Evolutionary conservation across 2,888 invertebrate species (phyloP).

Genomic region (Synergus umbraculus): DNA sequence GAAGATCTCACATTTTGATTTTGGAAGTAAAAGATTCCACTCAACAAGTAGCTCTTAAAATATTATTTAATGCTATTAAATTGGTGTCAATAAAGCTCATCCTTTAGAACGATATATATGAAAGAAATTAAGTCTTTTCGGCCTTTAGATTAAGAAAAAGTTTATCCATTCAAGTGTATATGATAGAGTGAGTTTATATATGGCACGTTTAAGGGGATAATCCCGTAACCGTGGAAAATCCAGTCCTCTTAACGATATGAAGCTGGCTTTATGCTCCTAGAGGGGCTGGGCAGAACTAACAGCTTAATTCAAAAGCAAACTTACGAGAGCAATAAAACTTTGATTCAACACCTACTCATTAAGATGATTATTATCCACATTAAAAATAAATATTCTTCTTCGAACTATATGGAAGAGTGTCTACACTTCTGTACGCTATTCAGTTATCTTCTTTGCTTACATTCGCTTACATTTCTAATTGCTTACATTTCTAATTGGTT

Average conservation of each 20-base stretch:
- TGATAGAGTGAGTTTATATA: neutral
- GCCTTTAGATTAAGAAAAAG: neutral
- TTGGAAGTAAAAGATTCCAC: neutral
- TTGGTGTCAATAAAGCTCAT: neutral
- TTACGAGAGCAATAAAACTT: neutral
- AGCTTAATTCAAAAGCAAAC: conserved; percentile 12
- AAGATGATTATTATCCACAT: conserved; percentile 4
- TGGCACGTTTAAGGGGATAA: conserved; percentile 21
- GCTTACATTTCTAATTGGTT: neutral
- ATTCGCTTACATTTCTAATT: neutral
- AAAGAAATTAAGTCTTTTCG: neutral
- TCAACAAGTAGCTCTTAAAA: neutral
- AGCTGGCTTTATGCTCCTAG: conserved; percentile 27
- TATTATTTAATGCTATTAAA: neutral
- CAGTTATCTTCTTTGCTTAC: neutral
- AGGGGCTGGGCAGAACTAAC: neutral
- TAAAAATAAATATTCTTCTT: neutral
- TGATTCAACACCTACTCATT: conserved; percentile 5
- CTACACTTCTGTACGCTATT: neutral
- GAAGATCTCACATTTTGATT: neutral
- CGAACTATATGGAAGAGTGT: neutral
- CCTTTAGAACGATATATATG: neutral
- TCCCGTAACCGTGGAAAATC: conserved; percentile 19
- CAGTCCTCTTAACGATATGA: conserved; percentile 7
- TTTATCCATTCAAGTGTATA: neutral